These are phyloP conservation scores for Amblyraja radiata DNA, from an alignment of 2,797 vertebrate species.

Conservation along the genomic window DNA sequence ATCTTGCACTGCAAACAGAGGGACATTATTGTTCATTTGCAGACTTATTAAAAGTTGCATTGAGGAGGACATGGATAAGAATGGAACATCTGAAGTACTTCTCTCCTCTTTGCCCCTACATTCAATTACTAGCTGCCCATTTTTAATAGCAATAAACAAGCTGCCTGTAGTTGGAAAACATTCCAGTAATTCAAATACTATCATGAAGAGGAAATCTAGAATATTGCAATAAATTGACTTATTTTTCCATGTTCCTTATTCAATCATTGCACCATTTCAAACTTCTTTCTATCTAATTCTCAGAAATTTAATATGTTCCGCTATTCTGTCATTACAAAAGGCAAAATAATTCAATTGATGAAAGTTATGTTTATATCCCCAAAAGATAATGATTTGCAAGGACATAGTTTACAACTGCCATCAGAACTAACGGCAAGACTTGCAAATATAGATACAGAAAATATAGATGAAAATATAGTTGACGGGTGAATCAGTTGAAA, in stretches of 20 bases:
- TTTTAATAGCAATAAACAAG: background rate
- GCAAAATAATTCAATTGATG: background rate
- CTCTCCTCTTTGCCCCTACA: too few species aligned
- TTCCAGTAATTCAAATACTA: background rate
- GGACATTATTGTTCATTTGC: background rate
- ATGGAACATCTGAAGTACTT: background rate
- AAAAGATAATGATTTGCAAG: background rate
- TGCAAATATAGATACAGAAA: background rate
- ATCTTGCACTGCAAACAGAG: background rate
- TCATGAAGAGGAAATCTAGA: background rate
- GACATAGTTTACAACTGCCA: background rate
- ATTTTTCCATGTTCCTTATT: background rate
- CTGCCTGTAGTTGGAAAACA: background rate
- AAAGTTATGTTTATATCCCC: background rate
- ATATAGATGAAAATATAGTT: background rate
- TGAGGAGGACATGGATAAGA: background rate
- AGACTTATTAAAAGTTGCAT: background rate
- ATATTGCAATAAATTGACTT: background rate
- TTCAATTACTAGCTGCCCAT: too few species aligned
- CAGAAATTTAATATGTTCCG: background rate
- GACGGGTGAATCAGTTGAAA: background rate
- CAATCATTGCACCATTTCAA: background rate
- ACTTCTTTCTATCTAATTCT: constrained; percentile 1
- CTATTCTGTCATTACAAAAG: background rate
- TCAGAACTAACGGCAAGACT: too few species aligned